Base-by-base conservation (phyloP, 2,797 vertebrate genomes). In the Potorous gilbertii region DNA sequence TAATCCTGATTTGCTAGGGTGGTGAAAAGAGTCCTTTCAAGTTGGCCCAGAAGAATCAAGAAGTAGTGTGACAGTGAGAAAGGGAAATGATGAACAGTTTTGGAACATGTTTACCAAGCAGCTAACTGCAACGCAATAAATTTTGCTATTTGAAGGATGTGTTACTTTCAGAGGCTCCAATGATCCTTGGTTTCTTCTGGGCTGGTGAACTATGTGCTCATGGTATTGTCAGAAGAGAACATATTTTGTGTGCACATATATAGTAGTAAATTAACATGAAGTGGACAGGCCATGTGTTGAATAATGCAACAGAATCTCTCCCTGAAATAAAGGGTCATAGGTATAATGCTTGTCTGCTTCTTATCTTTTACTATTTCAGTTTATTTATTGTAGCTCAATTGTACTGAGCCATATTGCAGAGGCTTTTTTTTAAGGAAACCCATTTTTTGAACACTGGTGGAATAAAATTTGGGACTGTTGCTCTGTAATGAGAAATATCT, bases 331-430 rank as follows among this genome's bases (percentile, higher is more conserved):
- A 56, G 62, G 90, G 31, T 18, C 66, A 13, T n/a, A 56, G 27
- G 3, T 56, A 9, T 54, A 31, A 92, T 55, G 54, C 46, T 92
- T 95, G 46, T 59, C 74, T 55, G 40, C 50, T 89, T 87, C 74
- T 94, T 90, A 34, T 55, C 74, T 96, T 91, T 96, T 66, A 96
- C 90, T 90, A 93, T 91, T 95, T 96, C 91, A 91, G 52, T 57
- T 92, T 91, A 62, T 93, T 96, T 81, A 95, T 97, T 87, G 92
- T 5, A 93, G 52, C 40, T 93, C 74, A 93, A 94, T 54, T 95
- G 95, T 74, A 92, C 91, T 94, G 12, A 81, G 74, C 27, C 95
- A 95, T 92, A 94, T 94, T 95, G 56, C 93, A 92, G 90, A 89
- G 54, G 34, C 93, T 93, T 94, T 96, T 91, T 91, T 90, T 56